These are phyloP conservation scores for Pocillopora meandrina DNA, from an alignment of 92 coral and sea anemone species.

Conservation along the genomic window DNA sequence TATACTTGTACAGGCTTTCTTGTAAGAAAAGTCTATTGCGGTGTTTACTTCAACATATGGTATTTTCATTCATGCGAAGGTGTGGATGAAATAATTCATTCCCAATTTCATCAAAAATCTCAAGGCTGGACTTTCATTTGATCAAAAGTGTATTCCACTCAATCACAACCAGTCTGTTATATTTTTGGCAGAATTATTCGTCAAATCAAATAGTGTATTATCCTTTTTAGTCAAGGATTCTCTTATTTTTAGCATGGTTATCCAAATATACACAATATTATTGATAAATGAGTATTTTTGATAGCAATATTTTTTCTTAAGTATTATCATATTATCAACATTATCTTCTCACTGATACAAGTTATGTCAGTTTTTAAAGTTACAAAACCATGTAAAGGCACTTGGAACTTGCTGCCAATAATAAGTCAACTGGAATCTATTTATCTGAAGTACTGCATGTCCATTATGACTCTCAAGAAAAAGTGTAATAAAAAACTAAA, in stretches of 20 bases:
- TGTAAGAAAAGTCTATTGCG: no score
- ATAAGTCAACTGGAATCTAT: no score
- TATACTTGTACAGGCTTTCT: no score
- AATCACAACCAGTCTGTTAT: background rate
- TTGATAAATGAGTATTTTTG: conserved; percentile 32
- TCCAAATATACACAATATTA: background rate
- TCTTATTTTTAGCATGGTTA: background rate
- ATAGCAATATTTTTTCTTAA: background rate
- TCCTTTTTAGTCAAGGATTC: background rate
- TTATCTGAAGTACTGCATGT: background rate
- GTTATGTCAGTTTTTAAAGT: background rate
- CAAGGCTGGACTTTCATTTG: background rate
- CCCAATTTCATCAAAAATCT: no score
- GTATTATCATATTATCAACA: background rate
- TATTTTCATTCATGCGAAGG: no score
- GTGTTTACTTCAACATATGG: no score
- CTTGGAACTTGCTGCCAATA: no score
- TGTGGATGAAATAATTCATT: no score
- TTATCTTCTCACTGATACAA: background rate
- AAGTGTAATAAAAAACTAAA: no score
- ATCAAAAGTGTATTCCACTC: background rate
- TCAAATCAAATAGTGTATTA: background rate
- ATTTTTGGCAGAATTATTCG: conserved; percentile 12
- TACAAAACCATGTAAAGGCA: background rate
- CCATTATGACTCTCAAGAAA: background rate